A percentile compares a stretch with the other conserved stretches of the same genome.
phyloP scores from a whole-genome alignment of 1,140 invertebrate genomes.

The Pseudoatta argentina region DNA sequence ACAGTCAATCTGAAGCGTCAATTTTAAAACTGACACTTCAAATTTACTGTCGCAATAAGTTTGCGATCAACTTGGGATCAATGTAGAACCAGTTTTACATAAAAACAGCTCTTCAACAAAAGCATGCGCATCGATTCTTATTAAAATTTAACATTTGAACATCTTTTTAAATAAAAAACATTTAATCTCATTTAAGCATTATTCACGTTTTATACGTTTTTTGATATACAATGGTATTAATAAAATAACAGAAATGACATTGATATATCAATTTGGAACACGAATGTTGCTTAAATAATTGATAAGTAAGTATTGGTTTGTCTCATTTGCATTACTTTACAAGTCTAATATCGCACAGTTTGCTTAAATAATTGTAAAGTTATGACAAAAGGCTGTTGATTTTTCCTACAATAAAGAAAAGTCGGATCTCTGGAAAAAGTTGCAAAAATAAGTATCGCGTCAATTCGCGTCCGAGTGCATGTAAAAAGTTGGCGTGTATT shows the following conservation, averaged over 20 bases:
- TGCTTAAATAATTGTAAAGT: background rate
- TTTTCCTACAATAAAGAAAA: background rate
- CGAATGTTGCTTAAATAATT: background rate
- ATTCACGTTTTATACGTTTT: background rate
- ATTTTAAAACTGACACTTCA: too few species aligned
- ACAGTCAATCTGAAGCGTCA: too few species aligned
- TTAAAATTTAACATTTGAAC: background rate
- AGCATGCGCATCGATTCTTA: background rate
- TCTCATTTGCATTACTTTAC: background rate
- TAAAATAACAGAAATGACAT: background rate
- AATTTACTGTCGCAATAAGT: too few species aligned
- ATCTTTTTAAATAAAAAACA: background rate
- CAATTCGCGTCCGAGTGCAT: conserved; percentile 37
- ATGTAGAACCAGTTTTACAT: background rate
- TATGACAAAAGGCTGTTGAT: background rate
- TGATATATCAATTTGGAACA: background rate
- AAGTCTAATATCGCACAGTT: background rate
- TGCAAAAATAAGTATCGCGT: conserved; percentile 59
- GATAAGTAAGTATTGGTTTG: background rate
- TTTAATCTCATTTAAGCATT: background rate
- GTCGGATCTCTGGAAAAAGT: background rate
- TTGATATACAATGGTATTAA: background rate
- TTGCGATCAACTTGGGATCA: too few species aligned
- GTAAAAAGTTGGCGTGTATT: conserved; percentile 45
- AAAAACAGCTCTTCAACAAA: background rate